Conservation (phyloP, 2,797 vertebrate species). For the Pristis pectinata region DNA sequence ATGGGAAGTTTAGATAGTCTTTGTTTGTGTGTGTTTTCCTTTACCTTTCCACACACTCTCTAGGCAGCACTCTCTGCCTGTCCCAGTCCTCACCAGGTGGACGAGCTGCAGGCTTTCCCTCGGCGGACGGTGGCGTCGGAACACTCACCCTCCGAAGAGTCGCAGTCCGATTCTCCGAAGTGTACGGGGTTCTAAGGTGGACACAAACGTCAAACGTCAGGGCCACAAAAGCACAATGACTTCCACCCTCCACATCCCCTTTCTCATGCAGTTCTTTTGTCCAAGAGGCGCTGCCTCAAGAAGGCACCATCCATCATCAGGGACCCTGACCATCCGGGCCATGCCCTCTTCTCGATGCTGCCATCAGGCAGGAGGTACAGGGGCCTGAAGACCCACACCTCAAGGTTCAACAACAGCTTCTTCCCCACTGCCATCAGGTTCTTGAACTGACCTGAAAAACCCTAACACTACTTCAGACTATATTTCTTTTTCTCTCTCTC, state of each 20-base stretch:
- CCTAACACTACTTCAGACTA: too few relatives aligned
- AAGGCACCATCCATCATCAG: too few relatives aligned
- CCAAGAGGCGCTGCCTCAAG: too few relatives aligned
- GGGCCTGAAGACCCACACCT: too few relatives aligned
- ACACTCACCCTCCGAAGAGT: slow-evolving; percentile 91
- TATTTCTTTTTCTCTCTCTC: too few relatives aligned
- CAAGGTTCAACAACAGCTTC: too few relatives aligned
- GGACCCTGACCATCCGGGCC: too few relatives aligned
- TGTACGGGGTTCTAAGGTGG: slow-evolving; percentile 76
- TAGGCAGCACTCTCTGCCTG: slow-evolving; percentile 38
- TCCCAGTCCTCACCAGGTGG: slow-evolving; percentile 76
- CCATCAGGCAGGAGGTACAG: too few relatives aligned
- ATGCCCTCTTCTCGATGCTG: too few relatives aligned
- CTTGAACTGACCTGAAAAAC: too few relatives aligned
- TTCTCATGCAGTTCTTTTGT: not conserved
- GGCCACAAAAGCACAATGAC: not conserved
- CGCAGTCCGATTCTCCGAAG: slow-evolving; percentile 86
- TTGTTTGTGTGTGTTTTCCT: slow-evolving; percentile 50
- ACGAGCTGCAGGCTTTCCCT: slow-evolving; percentile 81
- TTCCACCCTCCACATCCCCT: not conserved
- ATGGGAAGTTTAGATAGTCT: slow-evolving; percentile 42
- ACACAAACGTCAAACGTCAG: not conserved
- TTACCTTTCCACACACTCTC: slow-evolving; percentile 51
- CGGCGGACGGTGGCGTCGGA: slow-evolving; percentile 93
- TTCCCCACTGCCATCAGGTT: too few relatives aligned